A percentile compares a stretch with the other conserved stretches of the same genome.
phyloP scores from a whole-genome alignment of 30 jellyfish, hydroid and myxozoan species.

The Pseudorhiza aurosa region DNA sequence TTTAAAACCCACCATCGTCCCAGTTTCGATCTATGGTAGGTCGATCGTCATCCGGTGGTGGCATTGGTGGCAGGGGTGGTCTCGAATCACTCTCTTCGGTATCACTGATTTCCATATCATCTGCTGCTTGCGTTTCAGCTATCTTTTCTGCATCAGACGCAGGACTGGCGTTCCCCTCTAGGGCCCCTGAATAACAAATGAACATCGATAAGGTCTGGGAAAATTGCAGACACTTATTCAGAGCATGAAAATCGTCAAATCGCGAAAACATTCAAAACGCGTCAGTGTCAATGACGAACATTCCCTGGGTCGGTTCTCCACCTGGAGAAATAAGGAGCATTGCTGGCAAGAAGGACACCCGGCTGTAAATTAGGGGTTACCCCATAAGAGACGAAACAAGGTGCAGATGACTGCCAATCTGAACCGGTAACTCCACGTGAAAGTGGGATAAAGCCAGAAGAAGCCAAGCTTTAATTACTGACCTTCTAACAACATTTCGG shows the following conservation, averaged over 20 bases:
- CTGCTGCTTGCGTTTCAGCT: constrained; percentile 9
- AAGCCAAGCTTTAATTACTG: not conserved
- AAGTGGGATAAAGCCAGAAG: no score
- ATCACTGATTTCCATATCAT: constrained; percentile 75
- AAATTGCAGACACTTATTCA: not conserved
- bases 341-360: no score
- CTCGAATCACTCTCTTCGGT: constrained; percentile 30
- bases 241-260: not conserved
- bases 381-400: no score
- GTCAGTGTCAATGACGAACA: no score
- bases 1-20: constrained; percentile 20
- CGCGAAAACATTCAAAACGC: no score
- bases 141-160: not conserved
- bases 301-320: no score
- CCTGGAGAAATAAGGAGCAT: no score
- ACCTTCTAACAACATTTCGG: constrained; percentile 97
- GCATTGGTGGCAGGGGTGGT: constrained; percentile 82
- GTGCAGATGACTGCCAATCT: no score
- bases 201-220: not conserved
- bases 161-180: not conserved
- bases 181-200: constrained; percentile 29
- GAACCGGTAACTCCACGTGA: no score
- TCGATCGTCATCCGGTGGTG: constrained; percentile 73
- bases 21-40: not conserved
- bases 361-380: no score